Evolutionary conservation across 2,888 invertebrate genomes (phyloP), one percentile per base, ranked within the genome.

Genomic region (Dendrolimus pini): DNA sequence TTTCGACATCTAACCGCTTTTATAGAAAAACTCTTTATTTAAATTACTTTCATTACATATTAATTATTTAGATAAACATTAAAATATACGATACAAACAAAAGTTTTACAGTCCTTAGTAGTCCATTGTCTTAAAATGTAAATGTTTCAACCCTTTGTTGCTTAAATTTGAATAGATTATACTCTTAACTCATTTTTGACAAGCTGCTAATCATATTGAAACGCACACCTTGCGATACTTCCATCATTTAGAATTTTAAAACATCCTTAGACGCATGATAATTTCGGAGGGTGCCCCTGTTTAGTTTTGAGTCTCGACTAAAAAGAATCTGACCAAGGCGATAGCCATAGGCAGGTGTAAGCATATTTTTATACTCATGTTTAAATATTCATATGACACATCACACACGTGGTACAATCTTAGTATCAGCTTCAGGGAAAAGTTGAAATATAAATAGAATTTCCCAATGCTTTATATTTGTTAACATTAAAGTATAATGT

Each of bases 151-250:
- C 86, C 88, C 88, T 83, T 86, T 70, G 65, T 72, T 69, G 77
- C 77, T 76, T 81, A 80, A 72, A 82, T 87, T 85, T 80, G 82
- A 89, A 89, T 87, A 82, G 70, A 85, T 87, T 83, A 83, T 67
- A 72, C 65, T 74, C 75, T 79, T 85, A 87, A 87, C 78, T 83
- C 80, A 83, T 73, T 86, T 89, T 84, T 90, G 89, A 90, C 90
- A 85, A 89, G 90, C 89, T 83, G 89, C 87, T 90, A 89, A 90
- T 90, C 89, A 89, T 89, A 90, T 89, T 85, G 85, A 82, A 83
- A 77, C 66, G 75, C 67, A 74, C 89, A 90, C 90, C 90, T 90
- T 90, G 90, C 88, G 79, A 76, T 81, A 77, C 74, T 74, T 68
- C 65, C 66, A 75, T 74, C 78, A 78, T 80, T 85, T 83, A 81